These are phyloP conservation scores for Spinibarbus caldwelli DNA, from an alignment of 2,797 vertebrate species.

Conservation along the genomic window DNA sequence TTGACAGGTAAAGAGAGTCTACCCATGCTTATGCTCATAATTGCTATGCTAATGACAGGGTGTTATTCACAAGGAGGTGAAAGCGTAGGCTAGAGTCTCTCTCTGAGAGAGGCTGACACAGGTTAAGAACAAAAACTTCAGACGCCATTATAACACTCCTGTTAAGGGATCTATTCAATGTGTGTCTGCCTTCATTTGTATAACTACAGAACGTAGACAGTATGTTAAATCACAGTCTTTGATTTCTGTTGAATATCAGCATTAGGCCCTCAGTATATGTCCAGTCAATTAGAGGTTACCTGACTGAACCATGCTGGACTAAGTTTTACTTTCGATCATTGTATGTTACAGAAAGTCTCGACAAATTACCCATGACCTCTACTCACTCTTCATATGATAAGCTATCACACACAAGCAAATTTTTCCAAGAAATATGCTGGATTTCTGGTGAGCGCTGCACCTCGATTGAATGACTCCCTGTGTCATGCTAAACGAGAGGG, in stretches of 20 bases:
- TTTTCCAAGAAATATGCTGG: slow-evolving; percentile 8
- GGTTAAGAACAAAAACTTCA: slow-evolving; percentile 52
- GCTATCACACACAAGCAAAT: not conserved
- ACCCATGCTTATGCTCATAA: slow-evolving; percentile 34
- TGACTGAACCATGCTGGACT: slow-evolving; percentile 4
- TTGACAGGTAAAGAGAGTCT: slow-evolving; percentile 46
- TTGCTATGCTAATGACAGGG: slow-evolving; percentile 56
- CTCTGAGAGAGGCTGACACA: not conserved
- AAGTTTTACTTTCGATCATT: not conserved
- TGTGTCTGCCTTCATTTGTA: slow-evolving; percentile 4
- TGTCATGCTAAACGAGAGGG: slow-evolving; percentile 30
- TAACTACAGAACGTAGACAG: not conserved
- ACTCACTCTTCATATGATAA: not conserved
- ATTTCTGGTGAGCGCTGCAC: slow-evolving; percentile 1
- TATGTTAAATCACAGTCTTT: slow-evolving; percentile 13
- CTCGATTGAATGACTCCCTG: not conserved
- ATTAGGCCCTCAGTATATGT: not conserved
- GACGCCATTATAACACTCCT: slow-evolving; percentile 41
- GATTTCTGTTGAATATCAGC: slow-evolving; percentile 14
- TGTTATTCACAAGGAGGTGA: slow-evolving; percentile 53
- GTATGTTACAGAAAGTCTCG: not conserved
- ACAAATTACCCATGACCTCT: not conserved
- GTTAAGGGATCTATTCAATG: slow-evolving; percentile 24
- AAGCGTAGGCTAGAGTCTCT: slow-evolving; percentile 44
- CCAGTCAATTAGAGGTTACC: slow-evolving; percentile 9